Evolutionary conservation across 2,888 invertebrate genomes (phyloP), one percentile per base, ranked within the genome.

Genomic region (Baronia brevicornis): DNA sequence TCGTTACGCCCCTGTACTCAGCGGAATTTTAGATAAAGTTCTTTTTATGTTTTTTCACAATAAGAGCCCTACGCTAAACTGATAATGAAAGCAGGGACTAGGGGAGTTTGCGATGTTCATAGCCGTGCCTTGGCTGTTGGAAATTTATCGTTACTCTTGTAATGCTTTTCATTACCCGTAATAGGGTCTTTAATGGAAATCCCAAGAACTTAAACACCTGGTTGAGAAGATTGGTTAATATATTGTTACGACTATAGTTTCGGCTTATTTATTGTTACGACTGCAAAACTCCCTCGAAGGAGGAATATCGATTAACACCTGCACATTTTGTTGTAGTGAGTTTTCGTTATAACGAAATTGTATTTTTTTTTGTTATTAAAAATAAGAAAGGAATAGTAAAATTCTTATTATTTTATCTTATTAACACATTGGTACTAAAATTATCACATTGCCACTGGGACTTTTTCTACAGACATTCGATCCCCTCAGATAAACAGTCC

Each of bases 1-100:
- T 82, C 72, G 79, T 82, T 79, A 79, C 80, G 63, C 79, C 77
- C 77, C 71, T 51, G 58, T 63, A 56, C 70, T 82, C 67, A 60
- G 56, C 57, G 57, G 63, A 64, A 67, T 72, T 50, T 73, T 68
- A 73, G 71, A 74, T 65, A 66, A 62, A 48, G 48, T 66, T 72
- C 73, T 77, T 73, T 68, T 60, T 62, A 60, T 67, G 71, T 79
- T 73, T 79, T 68, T 63, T 54, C 49, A 44, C 55, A 65, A 34
- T 15, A 24, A 28, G 66, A 61, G 60, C 71, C 72, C 80, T 77
- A 52, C 61, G 64, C 61, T 78, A 73, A 80, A 78, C 80, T 77
- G 82, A 80, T 82, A 82, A 84, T 78, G 79, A 72, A 66, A 59
- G 66, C 48, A 51, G 56, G 40, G 51, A 53, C 46, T 45, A 47